Conservation (phyloP, 2,888 invertebrate genomes). For the Anthophora plumipes region DNA sequence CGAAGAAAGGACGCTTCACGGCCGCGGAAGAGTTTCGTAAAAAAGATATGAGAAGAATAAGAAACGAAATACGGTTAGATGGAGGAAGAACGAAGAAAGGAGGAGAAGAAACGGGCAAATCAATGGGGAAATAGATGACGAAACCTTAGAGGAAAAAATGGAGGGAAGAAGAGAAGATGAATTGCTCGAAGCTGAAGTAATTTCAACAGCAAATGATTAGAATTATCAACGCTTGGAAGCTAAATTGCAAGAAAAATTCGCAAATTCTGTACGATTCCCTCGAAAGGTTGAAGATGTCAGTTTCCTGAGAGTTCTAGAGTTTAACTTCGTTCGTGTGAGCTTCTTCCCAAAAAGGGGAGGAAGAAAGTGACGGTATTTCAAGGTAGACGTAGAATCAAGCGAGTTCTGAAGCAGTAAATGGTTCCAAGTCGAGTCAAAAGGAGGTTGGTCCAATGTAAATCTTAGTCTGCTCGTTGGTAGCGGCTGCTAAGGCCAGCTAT, state of each 20-base stretch:
- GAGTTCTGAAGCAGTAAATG: constrained; percentile 57
- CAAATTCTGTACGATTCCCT: not conserved
- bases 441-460: constrained; percentile 67
- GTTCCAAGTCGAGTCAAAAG: constrained; percentile 54
- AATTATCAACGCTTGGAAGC: constrained; percentile 40
- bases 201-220: not conserved
- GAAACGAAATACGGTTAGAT: not conserved
- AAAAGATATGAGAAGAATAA: constrained; percentile 40
- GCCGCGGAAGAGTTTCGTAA: constrained; percentile 44
- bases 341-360: constrained; percentile 15
- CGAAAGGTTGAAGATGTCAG: too few species aligned
- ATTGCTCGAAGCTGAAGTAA: not conserved
- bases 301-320: too few species aligned
- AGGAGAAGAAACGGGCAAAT: not conserved
- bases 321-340: not conserved
- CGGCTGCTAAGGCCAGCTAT: constrained; percentile 41
- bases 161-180: not conserved
- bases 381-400: constrained; percentile 35
- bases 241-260: too few species aligned
- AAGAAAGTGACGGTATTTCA: constrained; percentile 33
- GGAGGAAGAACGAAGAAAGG: not conserved
- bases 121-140: constrained; percentile 27
- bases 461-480: constrained; percentile 50
- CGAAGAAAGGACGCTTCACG: constrained; percentile 61
- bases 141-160: not conserved